Conservation (phyloP, 2,113 vertebrate species). For the Colinus virginianus region DNA sequence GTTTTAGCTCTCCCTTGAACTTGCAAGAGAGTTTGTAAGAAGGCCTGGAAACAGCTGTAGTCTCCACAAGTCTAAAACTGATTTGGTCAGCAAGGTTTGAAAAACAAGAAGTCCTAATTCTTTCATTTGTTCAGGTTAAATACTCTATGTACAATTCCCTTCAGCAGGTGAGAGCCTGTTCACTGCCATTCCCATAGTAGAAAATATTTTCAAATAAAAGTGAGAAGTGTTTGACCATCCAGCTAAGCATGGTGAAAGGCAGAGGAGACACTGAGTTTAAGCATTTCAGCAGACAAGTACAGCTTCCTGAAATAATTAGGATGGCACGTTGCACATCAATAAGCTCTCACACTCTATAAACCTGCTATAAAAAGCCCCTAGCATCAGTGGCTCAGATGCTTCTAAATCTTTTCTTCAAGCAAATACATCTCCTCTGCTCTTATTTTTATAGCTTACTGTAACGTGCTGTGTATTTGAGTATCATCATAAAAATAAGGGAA, state of each 20-base stretch:
- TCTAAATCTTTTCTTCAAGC: not conserved
- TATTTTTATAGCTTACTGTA: not conserved
- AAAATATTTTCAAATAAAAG: not conserved
- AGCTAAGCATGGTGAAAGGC: not conserved
- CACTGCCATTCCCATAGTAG: fast-evolving
- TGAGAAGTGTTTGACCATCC: not conserved
- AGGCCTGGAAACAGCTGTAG: not conserved
- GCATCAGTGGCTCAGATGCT: not conserved
- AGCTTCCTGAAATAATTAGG: not conserved
- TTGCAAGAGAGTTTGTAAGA: not conserved
- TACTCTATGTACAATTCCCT: fast-evolving
- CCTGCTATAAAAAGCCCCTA: not conserved
- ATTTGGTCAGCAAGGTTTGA: fast-evolving
- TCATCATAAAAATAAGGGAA: not conserved
- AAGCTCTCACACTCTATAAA: not conserved
- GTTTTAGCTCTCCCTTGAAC: not conserved
- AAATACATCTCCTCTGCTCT: no score
- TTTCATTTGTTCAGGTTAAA: not conserved
- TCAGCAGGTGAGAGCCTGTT: not conserved
- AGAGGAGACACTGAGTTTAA: not conserved
- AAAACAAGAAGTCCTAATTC: not conserved
- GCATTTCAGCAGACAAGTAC: not conserved
- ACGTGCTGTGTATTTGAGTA: no score
- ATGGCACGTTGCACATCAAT: fast-evolving
- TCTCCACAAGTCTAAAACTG: not conserved